Evolutionary conservation across 1,140 invertebrate species (phyloP), one percentile per base, ranked within the genome.

Genomic region (Cydia splendana): DNA sequence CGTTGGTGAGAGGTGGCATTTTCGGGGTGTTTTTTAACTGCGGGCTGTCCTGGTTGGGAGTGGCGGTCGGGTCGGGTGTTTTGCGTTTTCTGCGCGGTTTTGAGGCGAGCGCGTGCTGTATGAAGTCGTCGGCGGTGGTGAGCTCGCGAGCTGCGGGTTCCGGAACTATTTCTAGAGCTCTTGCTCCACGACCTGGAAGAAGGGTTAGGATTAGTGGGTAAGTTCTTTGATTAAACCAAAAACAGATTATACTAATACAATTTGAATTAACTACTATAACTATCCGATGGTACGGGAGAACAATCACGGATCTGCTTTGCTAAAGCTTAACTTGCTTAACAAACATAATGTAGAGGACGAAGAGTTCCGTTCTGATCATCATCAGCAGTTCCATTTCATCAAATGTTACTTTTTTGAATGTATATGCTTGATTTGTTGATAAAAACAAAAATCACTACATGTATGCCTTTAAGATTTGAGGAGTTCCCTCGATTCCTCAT

Each of bases 81-180:
- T 79, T 77, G 65, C 65, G 76, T 75, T 78, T 67, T 48, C 45
- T 45, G 15, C 71, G 34, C 30, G 42, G 38, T 65, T 76, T 82
- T 10, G 65, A 13, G 77, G 80, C 74, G n/a, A 82, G 78, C 0
- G 84, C 83, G 5, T 82, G 73, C 53, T 84, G 76, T 34, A 91
- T 83, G 18, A 91, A 74, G 12, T 90, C 86, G 42, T 91, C 82
- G 6, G 87, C 87, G 2, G 86, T 87, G 12, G 80, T 28, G 18
- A 62, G 30, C 9, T 67, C 77, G 71, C 69, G 24, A 69, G 73
- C 6, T 53, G 9, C 4, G 34, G 65, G 0, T 53, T 74, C 2
- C 65, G 42, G 30, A 28, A 42, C 13, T 38, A 3, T 75, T 76
- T 71, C 67, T 38, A 42, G 67, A 71, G 85, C 84, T 80, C 83